These are phyloP conservation scores for Anodontia alba DNA, from an alignment of 2,888 invertebrate genomes.

Conservation along the genomic window DNA sequence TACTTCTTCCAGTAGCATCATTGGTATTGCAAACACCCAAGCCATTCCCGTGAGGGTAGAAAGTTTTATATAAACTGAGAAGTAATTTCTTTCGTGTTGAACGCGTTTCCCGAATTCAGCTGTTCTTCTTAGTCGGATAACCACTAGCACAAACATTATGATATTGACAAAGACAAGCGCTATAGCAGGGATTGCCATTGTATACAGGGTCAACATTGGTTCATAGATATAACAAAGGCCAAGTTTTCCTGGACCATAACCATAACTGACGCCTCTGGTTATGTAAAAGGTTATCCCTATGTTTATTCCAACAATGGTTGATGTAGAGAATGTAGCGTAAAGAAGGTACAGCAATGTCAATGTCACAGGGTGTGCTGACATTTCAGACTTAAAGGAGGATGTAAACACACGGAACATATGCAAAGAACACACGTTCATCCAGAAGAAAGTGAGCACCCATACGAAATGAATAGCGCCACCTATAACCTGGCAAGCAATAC, in stretches of 20 bases:
- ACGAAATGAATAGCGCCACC: slow-evolving; percentile 61
- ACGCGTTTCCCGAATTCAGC: not conserved
- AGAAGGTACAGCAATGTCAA: slow-evolving; percentile 14
- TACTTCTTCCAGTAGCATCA: not conserved
- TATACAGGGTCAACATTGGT: not conserved
- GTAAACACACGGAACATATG: slow-evolving; percentile 64
- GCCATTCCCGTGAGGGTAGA: slow-evolving; percentile 16
- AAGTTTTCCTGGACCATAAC: slow-evolving; percentile 42
- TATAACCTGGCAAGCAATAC: slow-evolving; percentile 42
- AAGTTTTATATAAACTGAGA: slow-evolving; percentile 4
- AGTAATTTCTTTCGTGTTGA: not conserved
- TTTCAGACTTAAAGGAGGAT: not conserved
- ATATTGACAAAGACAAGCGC: not conserved
- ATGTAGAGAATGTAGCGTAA: not conserved
- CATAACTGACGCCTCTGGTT: not conserved
- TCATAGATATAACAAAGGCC: slow-evolving; percentile 18
- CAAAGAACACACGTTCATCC: slow-evolving; percentile 63
- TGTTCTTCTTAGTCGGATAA: not conserved
- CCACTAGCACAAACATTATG: not conserved
- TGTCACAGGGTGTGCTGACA: too few species aligned
- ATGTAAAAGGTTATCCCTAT: not conserved
- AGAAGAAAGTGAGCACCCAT: slow-evolving; percentile 60
- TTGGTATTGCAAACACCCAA: slow-evolving; percentile 1
- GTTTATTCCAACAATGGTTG: slow-evolving; percentile 21
- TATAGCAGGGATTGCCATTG: not conserved